Evolutionary conservation across 1,140 invertebrate species (phyloP).

Genomic region (Harlomillsia oculata): DNA sequence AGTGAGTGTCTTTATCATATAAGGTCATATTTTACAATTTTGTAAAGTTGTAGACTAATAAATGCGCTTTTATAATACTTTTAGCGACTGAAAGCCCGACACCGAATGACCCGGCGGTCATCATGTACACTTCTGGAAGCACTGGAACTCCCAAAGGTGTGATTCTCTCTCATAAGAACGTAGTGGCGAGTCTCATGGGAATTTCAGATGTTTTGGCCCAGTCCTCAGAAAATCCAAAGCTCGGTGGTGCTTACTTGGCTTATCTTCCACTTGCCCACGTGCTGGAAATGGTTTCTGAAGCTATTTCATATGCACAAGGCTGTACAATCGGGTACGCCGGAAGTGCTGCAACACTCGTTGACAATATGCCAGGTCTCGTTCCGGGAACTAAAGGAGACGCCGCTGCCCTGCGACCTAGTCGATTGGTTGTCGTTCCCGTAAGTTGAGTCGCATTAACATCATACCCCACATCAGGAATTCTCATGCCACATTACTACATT

Average conservation of each 20-base stretch:
- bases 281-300: conserved; percentile 67
- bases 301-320: conserved; percentile 39
- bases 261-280: conserved; percentile 96
- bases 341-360: conserved; percentile 86
- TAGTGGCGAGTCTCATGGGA: conserved; percentile 75
- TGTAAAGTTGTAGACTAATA: too few species aligned
- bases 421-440: conserved; percentile 89
- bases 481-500: too few species aligned
- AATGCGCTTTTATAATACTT: too few species aligned
- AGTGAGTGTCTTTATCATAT: too few species aligned
- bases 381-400: conserved; percentile 83
- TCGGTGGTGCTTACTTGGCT: conserved; percentile 75
- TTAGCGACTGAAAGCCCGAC: conserved; percentile 37
- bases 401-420: conserved; percentile 76
- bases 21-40: too few species aligned
- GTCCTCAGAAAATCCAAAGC: not conserved
- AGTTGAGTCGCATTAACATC: too few species aligned
- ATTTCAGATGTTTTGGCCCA: conserved; percentile 39
- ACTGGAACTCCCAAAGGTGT: conserved; percentile 84
- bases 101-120: conserved; percentile 72
- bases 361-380: conserved; percentile 90
- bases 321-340: conserved; percentile 93
- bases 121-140: conserved; percentile 93
- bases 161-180: conserved; percentile 74
- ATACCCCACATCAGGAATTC: too few species aligned